Conservation (phyloP, 2,888 invertebrate genomes). For the Pemphredon lugubris region DNA sequence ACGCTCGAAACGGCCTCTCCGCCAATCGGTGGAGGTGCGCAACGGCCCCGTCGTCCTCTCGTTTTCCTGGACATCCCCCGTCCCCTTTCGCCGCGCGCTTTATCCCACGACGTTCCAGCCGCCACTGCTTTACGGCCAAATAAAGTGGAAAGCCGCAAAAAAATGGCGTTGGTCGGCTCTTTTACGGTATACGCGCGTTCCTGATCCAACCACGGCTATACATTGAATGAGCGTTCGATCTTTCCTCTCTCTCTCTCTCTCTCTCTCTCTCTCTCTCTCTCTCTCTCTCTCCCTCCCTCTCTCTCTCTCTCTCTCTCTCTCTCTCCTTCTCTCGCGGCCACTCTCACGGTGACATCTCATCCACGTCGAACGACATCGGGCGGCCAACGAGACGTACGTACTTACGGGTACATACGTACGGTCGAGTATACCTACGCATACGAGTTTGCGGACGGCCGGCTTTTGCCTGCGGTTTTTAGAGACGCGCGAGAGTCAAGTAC, state of each 20-base stretch:
- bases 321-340: neutral
- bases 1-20: constrained; percentile 22
- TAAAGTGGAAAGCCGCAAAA: constrained; percentile 50
- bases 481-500: constrained; percentile 2
- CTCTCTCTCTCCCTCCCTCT: neutral
- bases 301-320: neutral
- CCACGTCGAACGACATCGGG: constrained; percentile 41
- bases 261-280: neutral
- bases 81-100: constrained; percentile 18
- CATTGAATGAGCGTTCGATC: neutral
- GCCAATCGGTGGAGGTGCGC: constrained; percentile 27
- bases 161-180: constrained; percentile 44
- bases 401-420: neutral
- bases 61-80: constrained; percentile 6
- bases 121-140: constrained; percentile 48
- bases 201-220: constrained; percentile 11
- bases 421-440: neutral
- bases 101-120: constrained; percentile 34
- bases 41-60: constrained; percentile 18
- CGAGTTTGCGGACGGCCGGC: constrained; percentile 12
- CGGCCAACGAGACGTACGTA: constrained; percentile 29
- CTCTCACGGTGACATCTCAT: constrained; percentile 20
- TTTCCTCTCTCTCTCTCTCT: neutral
- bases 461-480: constrained; percentile 44
- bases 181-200: constrained; percentile 43